Conservation (phyloP, 2,888 invertebrate species). For the Idaea straminata region DNA sequence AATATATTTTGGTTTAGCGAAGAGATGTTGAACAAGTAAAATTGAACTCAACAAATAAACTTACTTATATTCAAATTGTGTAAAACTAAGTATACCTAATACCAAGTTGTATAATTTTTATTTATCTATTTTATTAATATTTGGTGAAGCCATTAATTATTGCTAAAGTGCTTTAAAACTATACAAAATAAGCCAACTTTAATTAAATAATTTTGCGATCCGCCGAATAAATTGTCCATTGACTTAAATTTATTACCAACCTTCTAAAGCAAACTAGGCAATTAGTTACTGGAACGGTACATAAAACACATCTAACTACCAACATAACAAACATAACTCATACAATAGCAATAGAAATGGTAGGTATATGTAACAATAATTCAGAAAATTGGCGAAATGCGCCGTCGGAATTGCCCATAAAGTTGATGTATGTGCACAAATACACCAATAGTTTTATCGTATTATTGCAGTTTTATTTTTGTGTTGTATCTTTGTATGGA, state of each 20-base stretch:
- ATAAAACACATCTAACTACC: neutral
- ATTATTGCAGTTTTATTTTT: conserved; percentile 29
- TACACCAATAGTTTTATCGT: conserved; percentile 67
- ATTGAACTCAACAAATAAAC: too few species aligned
- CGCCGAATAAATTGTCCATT: neutral
- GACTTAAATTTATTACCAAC: neutral
- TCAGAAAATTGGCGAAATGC: conserved; percentile 69
- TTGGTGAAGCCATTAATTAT: too few species aligned
- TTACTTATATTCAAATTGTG: too few species aligned
- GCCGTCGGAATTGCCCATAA: conserved; percentile 69
- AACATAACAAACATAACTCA: conserved; percentile 1
- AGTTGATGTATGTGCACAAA: conserved; percentile 62
- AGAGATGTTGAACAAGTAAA: too few species aligned
- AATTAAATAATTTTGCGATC: neutral
- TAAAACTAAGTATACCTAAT: too few species aligned
- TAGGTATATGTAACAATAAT: conserved; percentile 39
- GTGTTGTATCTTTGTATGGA: neutral
- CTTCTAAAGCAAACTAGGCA: neutral
- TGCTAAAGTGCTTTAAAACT: too few species aligned
- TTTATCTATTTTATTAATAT: too few species aligned
- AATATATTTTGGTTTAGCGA: too few species aligned
- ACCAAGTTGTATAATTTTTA: too few species aligned
- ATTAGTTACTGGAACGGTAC: neutral
- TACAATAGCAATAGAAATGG: neutral
- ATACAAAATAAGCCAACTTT: neutral